phyloP scores from a whole-genome alignment of 2,888 invertebrate genomes.

The Euzetes globulus region DNA sequence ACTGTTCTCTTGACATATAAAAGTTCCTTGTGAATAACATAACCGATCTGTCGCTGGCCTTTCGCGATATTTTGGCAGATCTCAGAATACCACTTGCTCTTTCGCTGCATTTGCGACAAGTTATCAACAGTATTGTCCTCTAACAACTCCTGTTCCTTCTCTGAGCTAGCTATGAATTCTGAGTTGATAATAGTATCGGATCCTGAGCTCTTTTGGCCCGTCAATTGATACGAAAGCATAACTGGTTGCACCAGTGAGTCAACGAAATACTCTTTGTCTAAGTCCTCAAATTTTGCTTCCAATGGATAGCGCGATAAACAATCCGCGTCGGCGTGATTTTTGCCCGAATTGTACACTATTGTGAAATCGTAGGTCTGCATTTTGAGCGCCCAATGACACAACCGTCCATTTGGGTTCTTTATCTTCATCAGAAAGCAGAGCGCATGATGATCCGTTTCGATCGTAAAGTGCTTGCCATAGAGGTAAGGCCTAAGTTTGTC shows the following conservation, averaged over 20 bases:
- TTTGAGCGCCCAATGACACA: not conserved
- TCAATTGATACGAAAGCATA: no score
- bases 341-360: not conserved
- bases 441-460: not conserved
- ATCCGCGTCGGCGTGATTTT: not conserved
- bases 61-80: no score
- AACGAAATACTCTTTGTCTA: not conserved
- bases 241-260: not conserved
- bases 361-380: not conserved
- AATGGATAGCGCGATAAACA: not conserved
- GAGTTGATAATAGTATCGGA: no score
- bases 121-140: no score
- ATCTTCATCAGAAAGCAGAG: not conserved
- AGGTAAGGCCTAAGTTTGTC: not conserved
- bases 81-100: no score
- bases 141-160: no score
- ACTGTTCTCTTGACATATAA: no score
- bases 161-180: no score
- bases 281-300: not conserved
- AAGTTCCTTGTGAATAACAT: no score
- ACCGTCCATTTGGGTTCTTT: not conserved
- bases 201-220: no score
- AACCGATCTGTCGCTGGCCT: no score
- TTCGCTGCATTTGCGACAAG: no score
- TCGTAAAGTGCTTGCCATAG: not conserved